Evolutionary conservation across 2,797 vertebrate species (phyloP).

Genomic region (Mycteria americana): DNA sequence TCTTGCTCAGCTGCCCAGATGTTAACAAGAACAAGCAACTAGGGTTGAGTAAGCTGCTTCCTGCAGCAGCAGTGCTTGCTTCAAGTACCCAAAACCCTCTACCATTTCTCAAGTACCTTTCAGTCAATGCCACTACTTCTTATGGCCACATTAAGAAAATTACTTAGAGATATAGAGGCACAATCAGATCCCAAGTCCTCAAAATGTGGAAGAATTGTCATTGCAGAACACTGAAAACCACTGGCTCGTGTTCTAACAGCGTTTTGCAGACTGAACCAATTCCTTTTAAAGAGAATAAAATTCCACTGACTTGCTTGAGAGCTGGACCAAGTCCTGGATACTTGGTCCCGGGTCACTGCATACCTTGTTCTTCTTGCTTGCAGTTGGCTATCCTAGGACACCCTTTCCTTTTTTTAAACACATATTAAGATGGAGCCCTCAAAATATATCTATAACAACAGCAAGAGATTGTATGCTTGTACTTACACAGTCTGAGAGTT

Average conservation of each 20-base stretch:
- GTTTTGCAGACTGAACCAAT: not conserved
- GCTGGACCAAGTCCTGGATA: not conserved
- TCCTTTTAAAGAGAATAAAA: not conserved
- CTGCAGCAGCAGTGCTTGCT: not conserved
- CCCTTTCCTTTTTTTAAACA: not conserved
- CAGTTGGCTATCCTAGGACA: not conserved
- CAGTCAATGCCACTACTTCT: not conserved
- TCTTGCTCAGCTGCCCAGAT: not conserved
- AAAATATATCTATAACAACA: not conserved
- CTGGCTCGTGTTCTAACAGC: not conserved
- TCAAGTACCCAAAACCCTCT: not conserved
- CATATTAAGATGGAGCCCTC: not conserved
- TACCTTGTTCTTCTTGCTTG: not conserved
- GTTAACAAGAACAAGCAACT: not conserved
- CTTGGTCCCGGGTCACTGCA: not conserved
- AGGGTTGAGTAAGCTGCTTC: not conserved
- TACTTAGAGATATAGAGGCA: not conserved
- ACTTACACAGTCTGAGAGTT: not conserved
- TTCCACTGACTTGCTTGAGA: not conserved
- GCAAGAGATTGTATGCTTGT: not conserved
- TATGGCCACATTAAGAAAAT: not conserved
- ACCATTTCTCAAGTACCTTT: not conserved
- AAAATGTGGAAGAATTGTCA: not conserved
- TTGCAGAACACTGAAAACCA: not conserved
- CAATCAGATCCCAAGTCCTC: not conserved